Conservation (phyloP, 2,888 invertebrate genomes). For the Cryptocephalus primarius region DNA sequence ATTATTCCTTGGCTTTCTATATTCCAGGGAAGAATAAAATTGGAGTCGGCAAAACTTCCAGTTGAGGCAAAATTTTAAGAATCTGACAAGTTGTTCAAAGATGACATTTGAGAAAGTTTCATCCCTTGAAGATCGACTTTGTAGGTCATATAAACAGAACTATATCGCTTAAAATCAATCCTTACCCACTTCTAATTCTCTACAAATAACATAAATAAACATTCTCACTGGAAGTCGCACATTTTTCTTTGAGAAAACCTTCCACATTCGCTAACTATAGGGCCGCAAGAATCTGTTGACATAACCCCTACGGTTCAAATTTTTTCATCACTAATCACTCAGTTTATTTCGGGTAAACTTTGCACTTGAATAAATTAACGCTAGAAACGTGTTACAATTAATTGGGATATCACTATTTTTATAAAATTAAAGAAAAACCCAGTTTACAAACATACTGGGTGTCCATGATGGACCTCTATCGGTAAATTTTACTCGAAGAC, state of each 20-base stretch:
- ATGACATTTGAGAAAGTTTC: conserved; percentile 18
- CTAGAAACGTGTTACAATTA: conserved; percentile 15
- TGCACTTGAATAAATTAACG: conserved; percentile 11
- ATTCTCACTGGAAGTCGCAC: conserved; percentile 1
- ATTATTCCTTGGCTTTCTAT: no score
- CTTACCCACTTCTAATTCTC: no score
- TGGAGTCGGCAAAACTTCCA: no score
- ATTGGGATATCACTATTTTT: conserved; percentile 25
- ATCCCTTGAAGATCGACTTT: conserved; percentile 19
- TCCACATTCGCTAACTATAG: conserved; percentile 29
- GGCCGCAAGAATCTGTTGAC: conserved; percentile 33
- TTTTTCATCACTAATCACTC: conserved; percentile 6
- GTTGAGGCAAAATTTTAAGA: conserved; percentile 1
- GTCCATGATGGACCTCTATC: conserved; percentile 37
- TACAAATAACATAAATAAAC: no score
- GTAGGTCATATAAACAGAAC: conserved; percentile 20
- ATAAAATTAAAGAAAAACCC: conserved; percentile 39
- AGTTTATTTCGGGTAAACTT: conserved; percentile 7
- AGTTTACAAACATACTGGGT: conserved; percentile 44
- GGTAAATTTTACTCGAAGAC: conserved; percentile 20
- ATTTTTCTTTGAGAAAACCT: conserved; percentile 1
- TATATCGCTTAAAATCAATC: background rate
- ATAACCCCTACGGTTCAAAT: conserved; percentile 36
- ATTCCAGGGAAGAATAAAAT: no score
- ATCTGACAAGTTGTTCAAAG: conserved; percentile 29